Percentiles rank a stretch among this genome's conserved stretches.
Evolutionary conservation across 2,888 invertebrate species (phyloP).

Genomic region (Plagiodera versicolora): DNA sequence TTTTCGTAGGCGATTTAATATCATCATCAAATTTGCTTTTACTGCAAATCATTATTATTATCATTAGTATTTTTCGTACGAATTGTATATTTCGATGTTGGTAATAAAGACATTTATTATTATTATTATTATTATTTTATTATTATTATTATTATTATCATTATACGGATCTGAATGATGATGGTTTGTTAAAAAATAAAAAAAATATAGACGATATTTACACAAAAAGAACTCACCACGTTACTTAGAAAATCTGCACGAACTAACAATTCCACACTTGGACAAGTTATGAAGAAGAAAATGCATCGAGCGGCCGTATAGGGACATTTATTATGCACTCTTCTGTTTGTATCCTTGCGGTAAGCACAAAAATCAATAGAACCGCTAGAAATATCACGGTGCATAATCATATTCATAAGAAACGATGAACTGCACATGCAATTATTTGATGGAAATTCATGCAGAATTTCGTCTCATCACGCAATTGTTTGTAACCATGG

Average conservation of each 20-base stretch:
- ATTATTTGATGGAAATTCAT: not conserved
- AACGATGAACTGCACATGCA: not conserved
- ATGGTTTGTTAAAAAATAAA: too few species aligned
- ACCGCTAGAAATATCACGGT: not conserved
- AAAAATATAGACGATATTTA: too few species aligned
- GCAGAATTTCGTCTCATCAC: not conserved
- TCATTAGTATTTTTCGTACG: too few species aligned
- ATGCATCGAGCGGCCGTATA: not conserved
- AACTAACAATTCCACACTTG: slow-evolving; percentile 10
- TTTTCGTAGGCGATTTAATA: too few species aligned
- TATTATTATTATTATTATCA: too few species aligned
- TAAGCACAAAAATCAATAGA: slow-evolving; percentile 9
- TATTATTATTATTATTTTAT: too few species aligned
- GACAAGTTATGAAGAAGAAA: not conserved
- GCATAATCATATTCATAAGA: slow-evolving; percentile 1
- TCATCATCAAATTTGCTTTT: too few species aligned
- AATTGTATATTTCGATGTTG: too few species aligned
- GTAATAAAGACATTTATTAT: too few species aligned
- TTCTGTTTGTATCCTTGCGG: slow-evolving; percentile 19
- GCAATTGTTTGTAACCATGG: too few species aligned
- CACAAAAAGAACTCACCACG: not conserved
- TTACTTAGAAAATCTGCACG: not conserved
- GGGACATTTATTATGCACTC: slow-evolving; percentile 10
- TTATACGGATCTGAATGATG: too few species aligned
- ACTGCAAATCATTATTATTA: too few species aligned